Conservation (phyloP, 2,797 vertebrate genomes). For the Fringilla coelebs region DNA sequence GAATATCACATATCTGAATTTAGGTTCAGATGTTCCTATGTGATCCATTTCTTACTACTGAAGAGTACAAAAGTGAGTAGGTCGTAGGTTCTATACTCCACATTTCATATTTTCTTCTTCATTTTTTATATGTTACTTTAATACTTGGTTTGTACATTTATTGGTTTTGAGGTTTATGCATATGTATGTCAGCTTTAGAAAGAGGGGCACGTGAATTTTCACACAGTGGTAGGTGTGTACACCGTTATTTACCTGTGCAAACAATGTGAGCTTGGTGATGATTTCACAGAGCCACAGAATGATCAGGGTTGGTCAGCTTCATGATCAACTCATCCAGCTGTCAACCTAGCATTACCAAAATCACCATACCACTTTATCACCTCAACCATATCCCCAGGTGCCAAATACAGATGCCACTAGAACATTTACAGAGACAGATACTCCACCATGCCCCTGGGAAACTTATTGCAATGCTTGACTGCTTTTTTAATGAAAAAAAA, state of each 20-base stretch:
- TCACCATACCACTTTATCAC: not conserved
- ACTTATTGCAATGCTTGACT: not conserved
- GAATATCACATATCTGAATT: not conserved
- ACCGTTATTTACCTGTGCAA: not conserved
- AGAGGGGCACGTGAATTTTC: not conserved
- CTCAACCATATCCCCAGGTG: not conserved
- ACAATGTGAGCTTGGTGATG: not conserved
- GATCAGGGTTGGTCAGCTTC: not conserved
- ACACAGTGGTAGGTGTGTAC: not conserved
- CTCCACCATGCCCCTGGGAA: not conserved
- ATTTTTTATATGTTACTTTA: not conserved
- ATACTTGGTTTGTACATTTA: not conserved
- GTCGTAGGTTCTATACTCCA: not conserved
- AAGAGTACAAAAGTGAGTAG: not conserved
- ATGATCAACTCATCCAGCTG: accelerated
- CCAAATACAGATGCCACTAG: not conserved
- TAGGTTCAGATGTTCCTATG: not conserved
- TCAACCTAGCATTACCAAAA: not conserved
- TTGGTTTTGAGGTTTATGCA: not conserved
- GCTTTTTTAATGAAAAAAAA: not conserved
- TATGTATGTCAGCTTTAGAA: not conserved
- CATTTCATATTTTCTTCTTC: not conserved
- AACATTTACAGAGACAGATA: not conserved
- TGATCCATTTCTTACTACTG: not conserved
- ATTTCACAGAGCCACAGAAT: not conserved